Evolutionary conservation across 2,113 vertebrate species (phyloP).

Genomic region (Salvelinus namaycush): DNA sequence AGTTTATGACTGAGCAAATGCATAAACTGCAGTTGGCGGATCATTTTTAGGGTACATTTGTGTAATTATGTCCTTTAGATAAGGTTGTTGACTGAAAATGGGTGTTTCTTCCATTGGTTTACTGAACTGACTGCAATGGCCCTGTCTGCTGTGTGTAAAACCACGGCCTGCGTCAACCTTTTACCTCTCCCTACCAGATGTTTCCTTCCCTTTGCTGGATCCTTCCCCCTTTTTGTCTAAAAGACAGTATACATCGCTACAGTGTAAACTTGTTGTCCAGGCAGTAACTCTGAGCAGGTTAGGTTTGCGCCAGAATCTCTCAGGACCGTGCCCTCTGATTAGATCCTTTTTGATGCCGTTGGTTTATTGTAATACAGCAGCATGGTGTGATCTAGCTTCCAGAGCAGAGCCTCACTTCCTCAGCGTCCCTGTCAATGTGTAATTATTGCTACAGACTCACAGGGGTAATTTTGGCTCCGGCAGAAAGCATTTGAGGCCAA

Average conservation of each 20-base stretch:
- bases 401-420: neutral
- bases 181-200: slow-evolving; percentile 3
- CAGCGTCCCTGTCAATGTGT: slow-evolving; percentile 18
- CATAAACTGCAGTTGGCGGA: slow-evolving; percentile 4
- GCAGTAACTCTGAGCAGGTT: neutral
- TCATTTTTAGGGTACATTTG: slow-evolving; percentile 5
- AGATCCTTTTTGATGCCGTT: neutral
- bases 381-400: slow-evolving; percentile 6
- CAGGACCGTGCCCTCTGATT: neutral
- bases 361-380: neutral
- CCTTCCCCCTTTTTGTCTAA: neutral
- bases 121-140: slow-evolving; percentile 29
- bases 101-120: slow-evolving; percentile 24
- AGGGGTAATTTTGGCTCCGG: slow-evolving; percentile 28
- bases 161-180: slow-evolving; percentile 14
- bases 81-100: slow-evolving; percentile 14
- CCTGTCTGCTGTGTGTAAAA: slow-evolving; percentile 19
- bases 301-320: neutral
- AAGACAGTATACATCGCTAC: neutral
- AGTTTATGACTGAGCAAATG: neutral
- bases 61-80: slow-evolving; percentile 21
- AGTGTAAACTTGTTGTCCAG: neutral
- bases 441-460: slow-evolving; percentile 39
- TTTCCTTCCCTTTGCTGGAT: neutral
- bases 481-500: slow-evolving; percentile 14